Conservation (phyloP, 2,888 invertebrate species). For the Harpalus rufipes region DNA sequence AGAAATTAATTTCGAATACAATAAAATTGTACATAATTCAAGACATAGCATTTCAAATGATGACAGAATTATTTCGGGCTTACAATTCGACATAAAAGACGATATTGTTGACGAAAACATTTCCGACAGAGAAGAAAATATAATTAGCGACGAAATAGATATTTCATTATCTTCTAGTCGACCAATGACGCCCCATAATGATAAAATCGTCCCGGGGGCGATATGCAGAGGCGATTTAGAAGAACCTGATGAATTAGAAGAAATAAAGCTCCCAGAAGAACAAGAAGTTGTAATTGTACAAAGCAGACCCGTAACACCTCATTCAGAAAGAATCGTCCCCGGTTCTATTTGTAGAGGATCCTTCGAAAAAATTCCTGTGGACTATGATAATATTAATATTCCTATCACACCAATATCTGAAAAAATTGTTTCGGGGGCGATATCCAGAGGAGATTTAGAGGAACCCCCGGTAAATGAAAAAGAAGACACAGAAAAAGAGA, state of each 20-base stretch:
- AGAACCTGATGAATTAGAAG: constrained; percentile 10
- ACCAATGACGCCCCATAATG: constrained; percentile 56
- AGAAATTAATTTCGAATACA: not conserved
- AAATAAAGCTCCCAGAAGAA: constrained; percentile 26
- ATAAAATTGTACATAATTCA: not conserved
- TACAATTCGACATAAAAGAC: not conserved
- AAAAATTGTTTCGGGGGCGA: constrained; percentile 60
- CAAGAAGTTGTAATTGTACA: not conserved
- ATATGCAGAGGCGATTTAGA: constrained; percentile 60
- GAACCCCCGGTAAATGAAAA: constrained; percentile 6
- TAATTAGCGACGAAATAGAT: constrained; percentile 3
- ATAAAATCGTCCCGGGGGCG: constrained; percentile 65
- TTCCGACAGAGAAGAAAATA: constrained; percentile 11
- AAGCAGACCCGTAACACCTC: constrained; percentile 50
- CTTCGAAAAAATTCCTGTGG: constrained; percentile 55
- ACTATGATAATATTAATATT: constrained; percentile 8
- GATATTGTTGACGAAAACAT: not conserved
- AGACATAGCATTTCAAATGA: not conserved
- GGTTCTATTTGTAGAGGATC: constrained; percentile 50
- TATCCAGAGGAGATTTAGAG: constrained; percentile 61
- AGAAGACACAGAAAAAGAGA: not conserved
- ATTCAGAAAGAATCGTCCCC: constrained; percentile 65
- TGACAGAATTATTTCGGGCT: constrained; percentile 48
- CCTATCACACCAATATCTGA: constrained; percentile 58
- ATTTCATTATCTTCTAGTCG: constrained; percentile 14